phyloP scores from a whole-genome alignment of 1,140 invertebrate genomes.

The Drosophila seguyi region DNA sequence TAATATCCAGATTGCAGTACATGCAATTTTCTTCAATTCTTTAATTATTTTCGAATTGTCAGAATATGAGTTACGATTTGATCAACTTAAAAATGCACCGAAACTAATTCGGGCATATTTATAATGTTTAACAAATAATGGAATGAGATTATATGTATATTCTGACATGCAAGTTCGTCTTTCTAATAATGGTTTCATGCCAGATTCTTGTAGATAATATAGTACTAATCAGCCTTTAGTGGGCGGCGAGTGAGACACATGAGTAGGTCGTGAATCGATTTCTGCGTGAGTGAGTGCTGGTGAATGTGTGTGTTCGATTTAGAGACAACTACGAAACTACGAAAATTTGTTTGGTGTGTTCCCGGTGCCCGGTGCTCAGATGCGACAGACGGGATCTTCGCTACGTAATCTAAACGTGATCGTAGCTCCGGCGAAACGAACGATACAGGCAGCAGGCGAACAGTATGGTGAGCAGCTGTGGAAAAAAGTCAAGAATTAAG shows the following conservation, averaged over 20 bases:
- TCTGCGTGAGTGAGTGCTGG: slow-evolving; percentile 29
- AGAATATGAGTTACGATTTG: neutral
- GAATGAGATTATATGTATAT: slow-evolving; percentile 12
- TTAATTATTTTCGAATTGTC: neutral
- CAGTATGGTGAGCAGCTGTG: slow-evolving; percentile 94
- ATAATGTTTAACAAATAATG: slow-evolving; percentile 10
- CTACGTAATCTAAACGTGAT: slow-evolving; percentile 91
- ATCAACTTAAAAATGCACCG: neutral
- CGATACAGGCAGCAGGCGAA: slow-evolving; percentile 95
- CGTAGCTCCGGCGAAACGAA: slow-evolving; percentile 95
- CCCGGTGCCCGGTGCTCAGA: slow-evolving; percentile 40
- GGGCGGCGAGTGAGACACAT: slow-evolving; percentile 21
- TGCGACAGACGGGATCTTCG: slow-evolving; percentile 69
- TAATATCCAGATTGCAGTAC: neutral
- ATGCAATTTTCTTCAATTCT: neutral
- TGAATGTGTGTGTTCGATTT: slow-evolving; percentile 12
- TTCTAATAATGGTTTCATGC: neutral
- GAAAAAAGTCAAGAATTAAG: slow-evolving; percentile 24
- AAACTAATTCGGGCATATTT: neutral
- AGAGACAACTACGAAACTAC: slow-evolving; percentile 61
- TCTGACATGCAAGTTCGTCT: neutral
- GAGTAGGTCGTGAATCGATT: slow-evolving; percentile 25
- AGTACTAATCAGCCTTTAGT: slow-evolving; percentile 29
- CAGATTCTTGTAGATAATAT: slow-evolving; percentile 7
- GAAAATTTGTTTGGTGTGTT: slow-evolving; percentile 22